Evolutionary conservation across 2,888 invertebrate genomes (phyloP).

Genomic region (Andrena flavipes): DNA sequence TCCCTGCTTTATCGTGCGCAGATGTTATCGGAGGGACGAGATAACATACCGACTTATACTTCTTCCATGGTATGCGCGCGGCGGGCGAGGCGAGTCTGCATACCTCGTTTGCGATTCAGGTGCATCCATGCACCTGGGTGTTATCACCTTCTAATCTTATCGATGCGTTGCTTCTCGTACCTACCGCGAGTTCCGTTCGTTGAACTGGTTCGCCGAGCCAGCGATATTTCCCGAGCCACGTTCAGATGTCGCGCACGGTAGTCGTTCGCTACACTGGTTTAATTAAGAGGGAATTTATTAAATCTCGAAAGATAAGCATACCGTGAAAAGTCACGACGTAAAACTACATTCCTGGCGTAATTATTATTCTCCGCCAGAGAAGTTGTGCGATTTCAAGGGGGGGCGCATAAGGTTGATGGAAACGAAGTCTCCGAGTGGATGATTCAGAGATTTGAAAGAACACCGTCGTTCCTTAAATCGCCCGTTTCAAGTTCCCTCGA

Average conservation of each 20-base stretch:
- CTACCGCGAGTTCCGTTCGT: conserved; percentile 39
- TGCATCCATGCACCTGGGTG: not conserved
- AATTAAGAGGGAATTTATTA: not conserved
- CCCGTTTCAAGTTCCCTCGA: not conserved
- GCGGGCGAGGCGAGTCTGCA: not conserved
- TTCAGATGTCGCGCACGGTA: conserved; percentile 53
- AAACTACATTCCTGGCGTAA: no score
- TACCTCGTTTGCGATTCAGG: not conserved
- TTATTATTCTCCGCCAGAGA: no score
- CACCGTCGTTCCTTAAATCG: no score
- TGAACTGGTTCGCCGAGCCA: conserved; percentile 1
- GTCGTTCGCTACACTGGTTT: not conserved
- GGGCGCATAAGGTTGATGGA: no score
- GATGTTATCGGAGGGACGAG: conserved; percentile 41
- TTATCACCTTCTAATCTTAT: conserved; percentile 21
- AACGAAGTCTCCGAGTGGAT: no score
- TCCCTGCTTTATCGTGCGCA: conserved; percentile 49
- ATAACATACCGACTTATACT: conserved; percentile 31
- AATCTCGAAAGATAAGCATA: not conserved
- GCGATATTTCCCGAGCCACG: conserved; percentile 17
- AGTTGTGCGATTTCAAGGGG: no score
- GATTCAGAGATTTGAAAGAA: no score
- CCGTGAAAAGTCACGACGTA: no score
- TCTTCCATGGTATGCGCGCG: not conserved
- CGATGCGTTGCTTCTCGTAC: conserved; percentile 14